Evolutionary conservation across 2,113 vertebrate species (phyloP).

Genomic region (Corythaixoides concolor): DNA sequence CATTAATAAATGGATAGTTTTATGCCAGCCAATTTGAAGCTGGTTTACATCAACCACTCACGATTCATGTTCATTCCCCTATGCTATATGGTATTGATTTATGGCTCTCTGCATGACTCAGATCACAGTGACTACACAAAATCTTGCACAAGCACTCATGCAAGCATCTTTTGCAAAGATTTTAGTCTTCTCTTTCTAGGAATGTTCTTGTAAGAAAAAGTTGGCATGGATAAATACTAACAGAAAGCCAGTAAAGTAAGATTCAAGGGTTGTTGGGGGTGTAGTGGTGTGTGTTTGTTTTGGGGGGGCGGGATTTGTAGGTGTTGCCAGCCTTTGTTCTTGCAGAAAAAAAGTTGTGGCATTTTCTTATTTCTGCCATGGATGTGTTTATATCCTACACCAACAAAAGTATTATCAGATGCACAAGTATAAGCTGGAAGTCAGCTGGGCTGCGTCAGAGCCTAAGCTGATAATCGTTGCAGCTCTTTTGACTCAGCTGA

Average conservation of each 20-base stretch:
- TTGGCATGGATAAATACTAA: background rate
- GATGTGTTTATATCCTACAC: background rate
- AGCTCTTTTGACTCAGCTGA: background rate
- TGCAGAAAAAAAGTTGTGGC: background rate
- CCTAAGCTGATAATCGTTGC: background rate
- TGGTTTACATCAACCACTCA: background rate
- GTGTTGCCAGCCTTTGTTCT: background rate
- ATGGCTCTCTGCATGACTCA: background rate
- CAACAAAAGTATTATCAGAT: background rate
- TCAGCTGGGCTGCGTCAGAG: background rate
- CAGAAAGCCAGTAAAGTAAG: background rate
- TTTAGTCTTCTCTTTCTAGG: background rate
- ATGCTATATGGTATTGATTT: background rate
- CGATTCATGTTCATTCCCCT: background rate
- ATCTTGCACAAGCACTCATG: background rate
- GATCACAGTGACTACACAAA: background rate
- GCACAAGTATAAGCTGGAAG: background rate
- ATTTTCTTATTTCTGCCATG: background rate
- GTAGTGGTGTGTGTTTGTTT: background rate
- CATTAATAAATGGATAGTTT: background rate
- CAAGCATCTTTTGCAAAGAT: background rate
- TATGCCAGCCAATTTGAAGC: background rate
- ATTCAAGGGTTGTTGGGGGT: background rate
- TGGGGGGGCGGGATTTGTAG: background rate
- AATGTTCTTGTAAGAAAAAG: background rate